Base-by-base conservation (phyloP, 2,797 vertebrate species). In the Iguana delicatissima region DNA sequence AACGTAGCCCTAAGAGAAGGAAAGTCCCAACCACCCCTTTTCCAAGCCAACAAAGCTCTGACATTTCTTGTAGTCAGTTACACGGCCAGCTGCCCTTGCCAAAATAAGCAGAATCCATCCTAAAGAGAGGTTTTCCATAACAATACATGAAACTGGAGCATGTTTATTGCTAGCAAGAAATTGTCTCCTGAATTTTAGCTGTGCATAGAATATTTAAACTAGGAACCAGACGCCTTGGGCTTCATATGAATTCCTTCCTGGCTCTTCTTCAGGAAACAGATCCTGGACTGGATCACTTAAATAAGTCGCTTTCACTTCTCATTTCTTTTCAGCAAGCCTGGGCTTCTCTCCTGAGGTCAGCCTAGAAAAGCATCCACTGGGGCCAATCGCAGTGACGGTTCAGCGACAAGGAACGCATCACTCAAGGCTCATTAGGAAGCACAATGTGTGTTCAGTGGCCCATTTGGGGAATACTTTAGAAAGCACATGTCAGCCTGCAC, bases 351-450 rank as follows among this genome's bases (percentile, higher is more conserved):
- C 42, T 1, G 67, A n/a, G 10, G 6, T 62, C 0, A 0, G 7
- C 52, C 38, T 79, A 59, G 64, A 89, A 77, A 59, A 62, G 38
- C 59, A 72, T 72, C 86, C 35, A 2, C 77, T 67, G 24, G 59
- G 59, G 85, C 38, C 77, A 89, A 64, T 18, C 16, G 76, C 24
- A 55, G 82, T 69, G 87, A n/a, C 12, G 82, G 73, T 67, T 84
- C 74, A 0, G 79, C 42, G 57, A 50, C 35, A 89, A 69, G 83
- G 81, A 92, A 80, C 50, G 59, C 69, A 72, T 55, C 64, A 80
- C 89, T 80, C 46, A 84, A 79, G 87, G 73, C 55, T 94, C 80
- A 26, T 76, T 50, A 59, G 59, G 85, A 92, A 38, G 72, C 52
- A 90, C 74, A 84, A 74, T 0, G 0, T 18, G 50, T 22, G 81